A percentile compares a stretch with the other conserved stretches of the same genome.
phyloP scores from a whole-genome alignment of 2,113 vertebrate genomes.

The Synodontis membranacea region DNA sequence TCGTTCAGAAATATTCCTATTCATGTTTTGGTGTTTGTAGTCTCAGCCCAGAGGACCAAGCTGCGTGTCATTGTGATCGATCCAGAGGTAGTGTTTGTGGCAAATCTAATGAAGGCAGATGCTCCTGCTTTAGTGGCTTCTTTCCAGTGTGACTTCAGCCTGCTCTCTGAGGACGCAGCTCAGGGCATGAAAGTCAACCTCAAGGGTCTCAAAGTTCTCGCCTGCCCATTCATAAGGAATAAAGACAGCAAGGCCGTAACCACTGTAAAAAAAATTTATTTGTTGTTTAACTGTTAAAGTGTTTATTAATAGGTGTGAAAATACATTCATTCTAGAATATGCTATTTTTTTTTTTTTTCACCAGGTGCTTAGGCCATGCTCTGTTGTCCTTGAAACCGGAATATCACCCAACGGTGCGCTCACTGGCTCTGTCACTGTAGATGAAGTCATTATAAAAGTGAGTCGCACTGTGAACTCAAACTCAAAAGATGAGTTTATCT shows the following conservation, averaged over 20 bases:
- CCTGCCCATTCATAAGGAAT: constrained; percentile 85
- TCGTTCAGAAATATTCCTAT: not conserved
- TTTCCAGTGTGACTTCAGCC: constrained; percentile 84
- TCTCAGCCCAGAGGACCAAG: constrained; percentile 58
- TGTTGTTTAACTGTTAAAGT: not conserved
- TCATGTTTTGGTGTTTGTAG: not conserved
- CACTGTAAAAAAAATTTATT: constrained; percentile 69
- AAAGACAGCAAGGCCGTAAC: constrained; percentile 77
- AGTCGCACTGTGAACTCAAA: constrained; percentile 32
- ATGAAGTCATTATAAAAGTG: constrained; percentile 89
- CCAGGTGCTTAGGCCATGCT: constrained; percentile 88
- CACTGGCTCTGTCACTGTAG: constrained; percentile 76
- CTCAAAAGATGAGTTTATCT: not conserved
- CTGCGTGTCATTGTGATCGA: constrained; percentile 83
- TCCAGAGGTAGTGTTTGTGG: constrained; percentile 95
- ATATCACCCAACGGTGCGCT: constrained; percentile 72
- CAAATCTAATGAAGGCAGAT: constrained; percentile 82
- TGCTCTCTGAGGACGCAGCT: constrained; percentile 65
- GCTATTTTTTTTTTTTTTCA: constrained; percentile 32
- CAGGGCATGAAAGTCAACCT: constrained; percentile 81
- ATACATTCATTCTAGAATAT: not conserved
- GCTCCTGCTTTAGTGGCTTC: constrained; percentile 87
- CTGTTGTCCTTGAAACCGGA: constrained; percentile 81
- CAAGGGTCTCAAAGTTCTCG: constrained; percentile 83
- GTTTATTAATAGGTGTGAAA: not conserved